Conservation (phyloP, 92 coral and sea anemone species). For the Hydrozoanthus gracilis region DNA sequence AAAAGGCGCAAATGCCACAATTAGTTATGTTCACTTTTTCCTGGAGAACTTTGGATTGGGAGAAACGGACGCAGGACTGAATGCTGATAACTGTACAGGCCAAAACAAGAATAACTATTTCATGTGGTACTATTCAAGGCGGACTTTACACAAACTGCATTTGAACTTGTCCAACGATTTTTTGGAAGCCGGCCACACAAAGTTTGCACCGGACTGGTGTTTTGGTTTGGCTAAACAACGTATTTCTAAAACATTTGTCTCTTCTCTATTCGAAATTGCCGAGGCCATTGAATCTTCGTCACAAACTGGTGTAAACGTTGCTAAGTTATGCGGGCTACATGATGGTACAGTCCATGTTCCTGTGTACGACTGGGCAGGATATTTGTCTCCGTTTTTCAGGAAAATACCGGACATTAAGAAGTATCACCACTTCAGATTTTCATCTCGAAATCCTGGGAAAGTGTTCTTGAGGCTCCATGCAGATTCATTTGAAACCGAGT, state of each 20-base stretch:
- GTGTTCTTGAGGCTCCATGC: constrained; percentile 55
- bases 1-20: constrained; percentile 52
- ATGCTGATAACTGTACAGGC: constrained; percentile 49
- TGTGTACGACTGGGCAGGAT: constrained; percentile 68
- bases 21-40: constrained; percentile 37
- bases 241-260: constrained; percentile 41
- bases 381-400: constrained; percentile 44
- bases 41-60: constrained; percentile 43
- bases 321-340: constrained; percentile 66
- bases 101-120: constrained; percentile 44
- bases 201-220: constrained; percentile 73
- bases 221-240: constrained; percentile 59
- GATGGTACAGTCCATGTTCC: constrained; percentile 63
- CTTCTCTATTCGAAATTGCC: constrained; percentile 68
- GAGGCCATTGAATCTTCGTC: constrained; percentile 57
- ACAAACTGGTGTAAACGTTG: constrained; percentile 45
- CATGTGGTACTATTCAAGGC: constrained; percentile 38
- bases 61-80: constrained; percentile 24
- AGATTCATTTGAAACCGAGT: neutral
- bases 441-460: constrained; percentile 51
- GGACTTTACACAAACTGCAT: constrained; percentile 26
- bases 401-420: constrained; percentile 50
- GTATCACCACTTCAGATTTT: constrained; percentile 66
- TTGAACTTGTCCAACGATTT: constrained; percentile 34
- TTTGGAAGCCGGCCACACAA: constrained; percentile 57